A percentile compares a stretch with the other conserved stretches of the same genome.
Conservation (phyloP, 2,888 invertebrate genomes). For the Loripinus fragilis region DNA sequence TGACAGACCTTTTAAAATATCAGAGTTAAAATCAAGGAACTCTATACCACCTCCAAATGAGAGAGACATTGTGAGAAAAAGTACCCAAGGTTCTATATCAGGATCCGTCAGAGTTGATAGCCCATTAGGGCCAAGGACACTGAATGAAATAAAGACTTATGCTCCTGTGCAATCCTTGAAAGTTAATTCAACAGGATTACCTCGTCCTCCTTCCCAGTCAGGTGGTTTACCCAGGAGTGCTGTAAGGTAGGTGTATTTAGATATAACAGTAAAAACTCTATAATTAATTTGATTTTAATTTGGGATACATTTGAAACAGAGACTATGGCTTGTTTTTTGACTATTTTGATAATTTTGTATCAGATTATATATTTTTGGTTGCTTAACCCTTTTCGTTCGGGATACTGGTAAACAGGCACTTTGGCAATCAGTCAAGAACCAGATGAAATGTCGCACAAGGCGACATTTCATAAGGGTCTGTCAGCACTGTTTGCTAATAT, state of each 20-base stretch:
- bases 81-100: conserved; percentile 17
- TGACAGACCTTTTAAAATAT: conserved; percentile 47
- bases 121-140: conserved; percentile 28
- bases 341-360: no score
- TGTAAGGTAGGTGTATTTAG: not conserved
- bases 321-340: no score
- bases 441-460: no score
- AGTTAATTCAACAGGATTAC: conserved; percentile 50
- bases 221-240: conserved; percentile 34
- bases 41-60: conserved; percentile 52
- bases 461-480: no score
- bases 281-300: no score
- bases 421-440: no score
- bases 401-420: no score
- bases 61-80: conserved; percentile 55
- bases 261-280: no score
- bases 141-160: conserved; percentile 6
- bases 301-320: no score
- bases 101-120: conserved; percentile 29
- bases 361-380: no score
- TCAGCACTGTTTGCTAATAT: no score
- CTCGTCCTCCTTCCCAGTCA: conserved; percentile 39
- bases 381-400: no score
- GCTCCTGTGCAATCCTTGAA: conserved; percentile 13
- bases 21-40: conserved; percentile 41